A percentile compares a stretch with the other conserved stretches of the same genome.
Conservation (phyloP, 2,797 vertebrate species). For the Intellagama lesueurii region DNA sequence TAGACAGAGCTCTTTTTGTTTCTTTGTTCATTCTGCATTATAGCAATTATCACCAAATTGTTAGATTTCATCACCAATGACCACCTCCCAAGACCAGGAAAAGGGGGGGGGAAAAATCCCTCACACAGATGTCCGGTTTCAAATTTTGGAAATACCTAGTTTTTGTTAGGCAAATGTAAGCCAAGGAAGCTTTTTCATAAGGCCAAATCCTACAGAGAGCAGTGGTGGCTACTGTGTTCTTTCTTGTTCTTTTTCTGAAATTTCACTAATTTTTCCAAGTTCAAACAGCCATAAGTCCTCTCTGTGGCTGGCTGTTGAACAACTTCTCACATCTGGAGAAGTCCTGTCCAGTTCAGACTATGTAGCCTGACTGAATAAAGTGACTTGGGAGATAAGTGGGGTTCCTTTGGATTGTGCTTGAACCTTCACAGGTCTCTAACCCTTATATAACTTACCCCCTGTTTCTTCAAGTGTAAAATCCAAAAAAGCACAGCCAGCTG, state of each 20-base stretch:
- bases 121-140: conserved; percentile 62
- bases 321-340: conserved; percentile 37
- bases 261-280: conserved; percentile 25
- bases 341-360: conserved; percentile 55
- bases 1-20: background rate
- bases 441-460: conserved; percentile 68
- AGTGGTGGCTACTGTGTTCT: conserved; percentile 25
- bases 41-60: conserved; percentile 47
- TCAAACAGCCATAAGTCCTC: conserved; percentile 48
- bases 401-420: conserved; percentile 53
- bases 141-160: conserved; percentile 59
- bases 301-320: conserved; percentile 28
- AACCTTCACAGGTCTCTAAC: conserved; percentile 56
- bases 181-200: conserved; percentile 56
- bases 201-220: conserved; percentile 57
- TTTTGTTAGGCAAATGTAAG: conserved; percentile 31
- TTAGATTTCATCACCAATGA: conserved; percentile 52
- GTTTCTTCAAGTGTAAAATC: conserved; percentile 59
- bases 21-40: background rate
- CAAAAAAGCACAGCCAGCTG: conserved; percentile 64
- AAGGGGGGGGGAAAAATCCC: background rate
- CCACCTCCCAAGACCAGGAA: conserved; percentile 57
- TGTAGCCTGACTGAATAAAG: conserved; percentile 26
- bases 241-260: too few relatives aligned
- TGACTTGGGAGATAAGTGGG: conserved; percentile 51